phyloP scores from a whole-genome alignment of 2,888 invertebrate genomes.

The Iselma pallidipennis region DNA sequence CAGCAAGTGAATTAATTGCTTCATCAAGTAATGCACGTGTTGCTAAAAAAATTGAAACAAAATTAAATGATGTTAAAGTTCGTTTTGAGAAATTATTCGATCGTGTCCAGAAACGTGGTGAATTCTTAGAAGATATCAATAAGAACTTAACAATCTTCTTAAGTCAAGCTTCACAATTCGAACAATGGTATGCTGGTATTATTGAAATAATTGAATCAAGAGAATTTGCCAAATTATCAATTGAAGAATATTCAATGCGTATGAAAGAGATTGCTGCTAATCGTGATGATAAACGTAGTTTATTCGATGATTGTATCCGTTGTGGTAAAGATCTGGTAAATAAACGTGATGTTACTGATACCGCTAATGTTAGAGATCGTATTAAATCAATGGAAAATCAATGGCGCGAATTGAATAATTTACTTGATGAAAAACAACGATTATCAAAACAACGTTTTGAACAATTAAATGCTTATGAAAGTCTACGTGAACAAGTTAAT shows the following conservation, averaged over 20 bases:
- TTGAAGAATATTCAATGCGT: constrained; percentile 66
- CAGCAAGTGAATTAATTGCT: constrained; percentile 79
- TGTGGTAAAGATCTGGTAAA: constrained; percentile 79
- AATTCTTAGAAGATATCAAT: constrained; percentile 81
- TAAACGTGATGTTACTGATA: constrained; percentile 88
- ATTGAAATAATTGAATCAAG: constrained; percentile 75
- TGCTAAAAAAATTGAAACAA: constrained; percentile 86
- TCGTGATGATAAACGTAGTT: constrained; percentile 60
- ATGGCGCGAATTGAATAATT: constrained; percentile 84
- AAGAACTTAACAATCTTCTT: constrained; percentile 70
- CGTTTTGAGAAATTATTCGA: constrained; percentile 87
- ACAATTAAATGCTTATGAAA: constrained; percentile 84
- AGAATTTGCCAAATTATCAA: constrained; percentile 69
- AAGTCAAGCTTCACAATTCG: constrained; percentile 68
- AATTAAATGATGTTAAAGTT: constrained; percentile 82
- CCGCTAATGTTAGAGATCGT: constrained; percentile 78
- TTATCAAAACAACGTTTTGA: constrained; percentile 83
- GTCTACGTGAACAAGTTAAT: constrained; percentile 76
- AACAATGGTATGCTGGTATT: constrained; percentile 71
- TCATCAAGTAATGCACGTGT: constrained; percentile 83
- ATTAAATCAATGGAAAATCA: constrained; percentile 83
- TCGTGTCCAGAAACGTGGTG: constrained; percentile 75
- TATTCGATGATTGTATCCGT: constrained; percentile 79
- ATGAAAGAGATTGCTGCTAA: constrained; percentile 58
- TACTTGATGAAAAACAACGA: constrained; percentile 83